Evolutionary conservation across 2,113 vertebrate genomes (phyloP), one percentile per base, ranked within the genome.

Genomic region (Elephas maximus): DNA sequence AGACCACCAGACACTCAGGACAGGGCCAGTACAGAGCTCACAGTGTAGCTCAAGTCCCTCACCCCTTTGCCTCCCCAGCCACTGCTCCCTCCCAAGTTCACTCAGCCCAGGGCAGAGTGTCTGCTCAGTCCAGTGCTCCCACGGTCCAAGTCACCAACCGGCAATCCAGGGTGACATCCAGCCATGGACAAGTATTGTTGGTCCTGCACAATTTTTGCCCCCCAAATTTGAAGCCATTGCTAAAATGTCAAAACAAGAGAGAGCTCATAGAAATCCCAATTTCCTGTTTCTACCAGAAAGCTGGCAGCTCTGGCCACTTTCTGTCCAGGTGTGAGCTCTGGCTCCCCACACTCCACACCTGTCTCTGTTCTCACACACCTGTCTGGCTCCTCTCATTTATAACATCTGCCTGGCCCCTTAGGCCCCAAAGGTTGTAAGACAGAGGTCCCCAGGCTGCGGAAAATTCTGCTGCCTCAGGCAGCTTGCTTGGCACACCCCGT

Each of bases 21-120:
- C 0, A 1, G 5, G 17, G 57, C 23, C 8, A 5, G 8, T 6
- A 9, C 23, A 23, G 65, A 33, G 23, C 6, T 57, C 62, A 57
- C 26, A 8, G 11, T 30, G 15, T 5, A 44, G 45, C 76, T 73
- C 67, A 24, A 41, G 23, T 5, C 37, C 74, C 74, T 26, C 5
- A 1, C 24, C 12, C 8, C 28, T 21, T 23, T 2, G 8, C 74
- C 41, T 45, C 74, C 12, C 74, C 23, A 5, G 10, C 23, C 17
- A 4, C 73, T 44, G 8, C 4, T 6, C 9, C 30, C 30, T 15
- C 73, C 20, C 37, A 9, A 74, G 9, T 44, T 20, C 26, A 26
- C 4, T 37, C 57, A 48, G 45, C 45, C 14, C 1, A 8, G 14
- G 1, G 15, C 17, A 1, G 24, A 30, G 20, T 0, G 0, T 9